Base-by-base conservation (phyloP, 1,140 invertebrate genomes). In the Tribolium castaneum region DNA sequence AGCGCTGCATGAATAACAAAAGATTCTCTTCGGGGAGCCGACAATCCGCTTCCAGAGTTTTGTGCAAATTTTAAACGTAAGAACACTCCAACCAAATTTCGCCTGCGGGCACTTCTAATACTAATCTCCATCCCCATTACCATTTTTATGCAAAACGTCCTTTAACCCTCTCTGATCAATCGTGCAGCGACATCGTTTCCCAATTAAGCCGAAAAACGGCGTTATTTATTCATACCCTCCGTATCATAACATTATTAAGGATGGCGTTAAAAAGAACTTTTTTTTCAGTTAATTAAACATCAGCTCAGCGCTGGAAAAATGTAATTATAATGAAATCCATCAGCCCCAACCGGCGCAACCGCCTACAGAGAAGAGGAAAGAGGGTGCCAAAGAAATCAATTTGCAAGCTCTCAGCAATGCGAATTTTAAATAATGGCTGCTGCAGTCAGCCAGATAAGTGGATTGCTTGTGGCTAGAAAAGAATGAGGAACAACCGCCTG, bases 311-410 rank as follows among this genome's bases (percentile, higher is more conserved):
- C 52, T 70, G 77, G 80, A 83, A 83, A 84, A 84, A 84, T 84
- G 82, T 80, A 84, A 84, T 84, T 84, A 84, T 84, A 83, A 83
- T 80, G 82, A 83, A 84, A 84, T 84, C 82, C 82, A 84, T 84
- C 83, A 83, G 80, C 51, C 49, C 75, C 75, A 62, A 77, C 77
- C 59, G 25, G 54, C 34, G 52, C 39, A 49, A 77, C 76, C 71
- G 35, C 16, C 30, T 12, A 22, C 9, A 70, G 25, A 54, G 54
- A 49, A 13, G 49, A 56, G 51, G 77, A 74, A 45, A 78, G 76
- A 50, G 80, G 59, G 71, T 76, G 78, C 72, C 59, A 78, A 81
- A 81, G 80, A 81, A 81, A 81, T 81, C 80, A 81, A 81, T 81
- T 81, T 81, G 80, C 80, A 78, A 72, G 78, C 80, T 83, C 81